Conservation (phyloP, 1,140 invertebrate genomes). For the Varroa destructor region DNA sequence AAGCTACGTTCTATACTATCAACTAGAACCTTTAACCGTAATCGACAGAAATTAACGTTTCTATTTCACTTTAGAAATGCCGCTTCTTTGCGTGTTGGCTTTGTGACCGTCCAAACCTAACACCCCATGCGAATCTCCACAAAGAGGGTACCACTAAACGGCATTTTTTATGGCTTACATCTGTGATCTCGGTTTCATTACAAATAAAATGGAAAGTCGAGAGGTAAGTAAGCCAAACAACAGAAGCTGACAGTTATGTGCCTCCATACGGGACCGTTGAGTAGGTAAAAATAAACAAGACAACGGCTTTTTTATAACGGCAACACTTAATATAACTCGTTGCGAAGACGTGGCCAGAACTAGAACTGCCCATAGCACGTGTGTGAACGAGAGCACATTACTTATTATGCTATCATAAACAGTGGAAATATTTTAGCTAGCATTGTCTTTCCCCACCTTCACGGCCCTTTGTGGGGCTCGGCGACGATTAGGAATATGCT, state of each 20-base stretch:
- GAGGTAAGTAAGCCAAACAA: not conserved
- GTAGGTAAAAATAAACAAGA: not conserved
- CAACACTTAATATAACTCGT: not conserved
- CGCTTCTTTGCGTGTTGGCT: no score
- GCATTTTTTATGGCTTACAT: not conserved
- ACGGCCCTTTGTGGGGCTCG: slow-evolving; percentile 1
- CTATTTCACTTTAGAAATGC: no score
- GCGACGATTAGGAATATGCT: slow-evolving; percentile 28
- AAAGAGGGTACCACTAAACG: slow-evolving; percentile 17
- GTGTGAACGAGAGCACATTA: slow-evolving; percentile 4
- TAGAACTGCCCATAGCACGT: not conserved
- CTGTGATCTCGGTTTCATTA: not conserved
- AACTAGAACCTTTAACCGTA: not conserved
- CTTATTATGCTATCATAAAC: not conserved
- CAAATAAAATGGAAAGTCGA: not conserved
- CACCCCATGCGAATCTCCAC: not conserved
- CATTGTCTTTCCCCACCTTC: slow-evolving; percentile 29
- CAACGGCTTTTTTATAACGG: not conserved
- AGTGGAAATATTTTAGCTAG: slow-evolving; percentile 1
- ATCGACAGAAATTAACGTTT: no score
- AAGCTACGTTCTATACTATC: not conserved
- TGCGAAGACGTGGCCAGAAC: not conserved
- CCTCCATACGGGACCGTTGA: not conserved
- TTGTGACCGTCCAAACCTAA: not conserved
- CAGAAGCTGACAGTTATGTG: not conserved